Conservation (phyloP, 1,140 invertebrate species). For the Cyclina sinensis region DNA sequence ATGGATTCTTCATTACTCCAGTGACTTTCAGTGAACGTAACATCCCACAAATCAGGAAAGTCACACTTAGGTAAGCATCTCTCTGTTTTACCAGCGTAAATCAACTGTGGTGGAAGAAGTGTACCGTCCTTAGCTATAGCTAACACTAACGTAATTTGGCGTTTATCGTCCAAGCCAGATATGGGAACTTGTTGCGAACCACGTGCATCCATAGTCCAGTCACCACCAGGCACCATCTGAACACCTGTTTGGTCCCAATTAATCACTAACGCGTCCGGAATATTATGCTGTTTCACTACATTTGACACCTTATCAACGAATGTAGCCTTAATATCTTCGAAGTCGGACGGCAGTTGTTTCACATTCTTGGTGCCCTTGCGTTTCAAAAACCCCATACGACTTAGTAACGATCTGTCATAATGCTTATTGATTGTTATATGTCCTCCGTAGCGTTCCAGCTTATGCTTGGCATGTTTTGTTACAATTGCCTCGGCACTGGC, state of each 20-base stretch:
- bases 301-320: constrained; percentile 10
- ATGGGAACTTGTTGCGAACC: constrained; percentile 35
- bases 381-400: constrained; percentile 58
- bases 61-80: constrained; percentile 43
- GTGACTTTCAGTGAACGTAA: constrained; percentile 28
- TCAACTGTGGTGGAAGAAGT: too few relatives aligned
- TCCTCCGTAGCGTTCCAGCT: constrained; percentile 37
- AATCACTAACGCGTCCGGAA: constrained; percentile 37
- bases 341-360: constrained; percentile 36
- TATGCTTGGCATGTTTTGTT: neutral
- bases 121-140: constrained; percentile 23
- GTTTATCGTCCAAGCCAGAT: neutral
- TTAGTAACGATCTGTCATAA: constrained; percentile 22
- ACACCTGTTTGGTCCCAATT: constrained; percentile 58
- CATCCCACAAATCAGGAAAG: constrained; percentile 35
- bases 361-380: constrained; percentile 56
- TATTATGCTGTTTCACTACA: neutral
- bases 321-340: constrained; percentile 21
- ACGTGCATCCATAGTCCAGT: constrained; percentile 27
- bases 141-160: too few relatives aligned
- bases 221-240: too few relatives aligned
- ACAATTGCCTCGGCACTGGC: constrained; percentile 48
- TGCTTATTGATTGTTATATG: constrained; percentile 6
- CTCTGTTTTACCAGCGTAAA: too few relatives aligned
- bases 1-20: constrained; percentile 44